These are phyloP conservation scores for Asarcornis scutulata DNA, from an alignment of 2,113 vertebrate genomes.

Conservation along the genomic window DNA sequence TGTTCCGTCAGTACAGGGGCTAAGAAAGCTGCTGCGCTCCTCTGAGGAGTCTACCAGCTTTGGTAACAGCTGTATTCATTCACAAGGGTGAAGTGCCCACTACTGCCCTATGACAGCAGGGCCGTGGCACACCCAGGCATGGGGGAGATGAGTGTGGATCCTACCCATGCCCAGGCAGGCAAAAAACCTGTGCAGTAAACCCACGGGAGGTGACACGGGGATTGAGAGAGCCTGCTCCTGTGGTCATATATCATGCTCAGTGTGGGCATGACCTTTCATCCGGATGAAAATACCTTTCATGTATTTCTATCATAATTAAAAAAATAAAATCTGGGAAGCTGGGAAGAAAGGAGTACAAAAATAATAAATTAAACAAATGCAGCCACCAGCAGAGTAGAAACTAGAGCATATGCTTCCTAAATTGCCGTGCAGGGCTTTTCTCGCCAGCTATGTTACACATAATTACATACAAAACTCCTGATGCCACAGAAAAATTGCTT, in stretches of 20 bases:
- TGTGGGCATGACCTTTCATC: rapidly evolving
- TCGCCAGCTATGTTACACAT: neutral
- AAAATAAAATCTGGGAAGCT: neutral
- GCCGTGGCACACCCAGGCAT: neutral
- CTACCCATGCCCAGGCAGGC: too few relatives aligned
- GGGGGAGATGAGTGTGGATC: neutral
- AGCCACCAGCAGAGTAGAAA: neutral
- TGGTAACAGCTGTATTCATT: neutral
- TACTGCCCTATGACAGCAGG: neutral
- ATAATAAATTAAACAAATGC: neutral
- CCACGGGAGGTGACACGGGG: neutral
- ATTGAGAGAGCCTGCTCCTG: neutral
- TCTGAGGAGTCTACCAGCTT: neutral
- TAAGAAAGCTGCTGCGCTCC: neutral
- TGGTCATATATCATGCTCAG: rapidly evolving
- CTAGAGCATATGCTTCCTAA: neutral
- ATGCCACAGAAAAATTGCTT: neutral
- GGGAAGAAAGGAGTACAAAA: neutral
- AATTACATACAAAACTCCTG: neutral
- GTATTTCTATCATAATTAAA: neutral
- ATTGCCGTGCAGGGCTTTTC: neutral
- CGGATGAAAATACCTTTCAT: neutral
- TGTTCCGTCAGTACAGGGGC: neutral
- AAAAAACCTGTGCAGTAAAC: neutral
- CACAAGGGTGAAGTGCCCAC: neutral